Evolutionary conservation across 2,888 invertebrate genomes (phyloP).

Genomic region (Machimus atricapillus): DNA sequence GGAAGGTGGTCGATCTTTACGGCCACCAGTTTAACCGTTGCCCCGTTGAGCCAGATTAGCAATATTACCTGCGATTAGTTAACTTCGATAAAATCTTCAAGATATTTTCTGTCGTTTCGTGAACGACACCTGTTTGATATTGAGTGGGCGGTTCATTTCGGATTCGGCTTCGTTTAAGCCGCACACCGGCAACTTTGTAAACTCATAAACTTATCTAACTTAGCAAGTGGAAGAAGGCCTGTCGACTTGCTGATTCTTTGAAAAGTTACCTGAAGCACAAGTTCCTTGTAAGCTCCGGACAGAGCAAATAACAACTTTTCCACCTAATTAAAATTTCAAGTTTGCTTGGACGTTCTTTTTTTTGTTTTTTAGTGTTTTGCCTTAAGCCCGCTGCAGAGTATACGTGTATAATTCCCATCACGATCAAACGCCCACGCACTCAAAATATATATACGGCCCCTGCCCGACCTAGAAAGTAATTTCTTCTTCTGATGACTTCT

Average conservation of each 20-base stretch:
- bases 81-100: background rate
- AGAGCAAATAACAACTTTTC: background rate
- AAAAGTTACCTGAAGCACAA: background rate
- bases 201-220: background rate
- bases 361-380: background rate
- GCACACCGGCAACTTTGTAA: background rate
- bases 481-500: conserved; percentile 2
- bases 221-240: background rate
- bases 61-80: background rate
- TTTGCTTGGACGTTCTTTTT: background rate
- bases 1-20: background rate
- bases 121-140: background rate
- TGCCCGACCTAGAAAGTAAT: conserved; percentile 22
- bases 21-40: background rate
- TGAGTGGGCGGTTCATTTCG: background rate
- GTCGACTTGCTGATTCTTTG: background rate
- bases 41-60: background rate
- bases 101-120: background rate
- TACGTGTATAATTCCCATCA: background rate
- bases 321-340: conserved; percentile 7
- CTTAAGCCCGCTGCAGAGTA: background rate
- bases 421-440: conserved; percentile 24
- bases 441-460: background rate
- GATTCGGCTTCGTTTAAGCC: background rate
- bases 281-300: background rate